Conservation (phyloP, 2,113 vertebrate species). For the Propithecus coquereli region DNA sequence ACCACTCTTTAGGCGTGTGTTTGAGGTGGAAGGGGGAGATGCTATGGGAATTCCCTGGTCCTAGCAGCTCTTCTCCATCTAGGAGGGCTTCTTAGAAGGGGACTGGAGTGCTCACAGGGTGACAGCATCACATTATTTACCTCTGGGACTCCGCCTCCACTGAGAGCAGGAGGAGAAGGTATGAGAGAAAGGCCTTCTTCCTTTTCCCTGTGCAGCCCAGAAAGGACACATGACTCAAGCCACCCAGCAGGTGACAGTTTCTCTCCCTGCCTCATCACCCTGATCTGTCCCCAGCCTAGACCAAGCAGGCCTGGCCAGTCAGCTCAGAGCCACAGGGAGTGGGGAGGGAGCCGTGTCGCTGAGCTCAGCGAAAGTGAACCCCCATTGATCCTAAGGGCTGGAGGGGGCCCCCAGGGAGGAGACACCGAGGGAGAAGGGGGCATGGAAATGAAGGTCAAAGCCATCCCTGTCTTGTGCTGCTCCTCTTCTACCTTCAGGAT, state of each 20-base stretch:
- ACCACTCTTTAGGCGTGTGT: not conserved
- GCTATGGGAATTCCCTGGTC: not conserved
- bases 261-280: not conserved
- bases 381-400: slow-evolving; percentile 38
- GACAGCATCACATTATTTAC: not conserved
- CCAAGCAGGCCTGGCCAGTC: not conserved
- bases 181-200: not conserved
- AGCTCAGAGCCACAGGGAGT: not conserved
- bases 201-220: not conserved
- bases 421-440: not conserved
- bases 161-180: not conserved
- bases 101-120: not conserved
- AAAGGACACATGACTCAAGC: not conserved
- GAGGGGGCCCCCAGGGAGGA: not conserved
- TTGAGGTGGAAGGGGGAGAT: not conserved
- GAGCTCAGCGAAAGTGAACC: slow-evolving; percentile 42
- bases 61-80: not conserved
- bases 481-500: not conserved
- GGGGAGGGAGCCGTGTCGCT: not conserved
- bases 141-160: not conserved
- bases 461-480: not conserved
- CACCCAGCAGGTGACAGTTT: not conserved
- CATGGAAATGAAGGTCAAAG: slow-evolving; percentile 26
- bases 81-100: not conserved
- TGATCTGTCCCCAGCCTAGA: not conserved